Evolutionary conservation across 1,140 invertebrate species (phyloP).

Genomic region (Frieseomelitta varia): DNA sequence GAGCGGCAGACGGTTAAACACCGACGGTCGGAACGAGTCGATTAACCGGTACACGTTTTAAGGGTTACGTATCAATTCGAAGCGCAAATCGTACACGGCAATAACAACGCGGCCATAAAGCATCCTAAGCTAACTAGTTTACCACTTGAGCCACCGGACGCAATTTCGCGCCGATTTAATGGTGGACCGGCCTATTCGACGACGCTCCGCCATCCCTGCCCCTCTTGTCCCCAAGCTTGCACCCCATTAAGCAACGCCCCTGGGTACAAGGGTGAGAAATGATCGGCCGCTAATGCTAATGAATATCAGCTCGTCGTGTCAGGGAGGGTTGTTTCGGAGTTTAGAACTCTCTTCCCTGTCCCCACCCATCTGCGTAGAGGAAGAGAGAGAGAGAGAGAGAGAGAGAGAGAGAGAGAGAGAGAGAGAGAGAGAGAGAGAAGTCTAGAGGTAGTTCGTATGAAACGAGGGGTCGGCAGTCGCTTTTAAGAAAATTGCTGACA

Average conservation of each 20-base stretch:
- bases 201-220: slow-evolving; percentile 23
- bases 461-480: slow-evolving; percentile 61
- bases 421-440: not conserved
- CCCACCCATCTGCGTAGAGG: not conserved
- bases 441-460: slow-evolving; percentile 12
- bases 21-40: slow-evolving; percentile 6
- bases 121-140: slow-evolving; percentile 52
- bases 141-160: slow-evolving; percentile 59
- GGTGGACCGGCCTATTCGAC: slow-evolving; percentile 49
- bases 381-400: not conserved
- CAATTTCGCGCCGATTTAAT: slow-evolving; percentile 67
- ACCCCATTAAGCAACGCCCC: slow-evolving; percentile 69
- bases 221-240: slow-evolving; percentile 28
- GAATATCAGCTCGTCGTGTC: slow-evolving; percentile 74
- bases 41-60: slow-evolving; percentile 35
- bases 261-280: slow-evolving; percentile 73
- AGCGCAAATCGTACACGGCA: slow-evolving; percentile 36
- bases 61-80: slow-evolving; percentile 40
- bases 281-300: slow-evolving; percentile 77
- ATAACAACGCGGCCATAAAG: slow-evolving; percentile 47
- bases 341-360: slow-evolving; percentile 29
- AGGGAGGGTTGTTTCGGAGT: slow-evolving; percentile 65
- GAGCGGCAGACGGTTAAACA: not conserved
- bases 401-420: too few relatives aligned
- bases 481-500: slow-evolving; percentile 77